These are phyloP conservation scores for Zaprionus camerounensis DNA, from an alignment of 1,140 invertebrate genomes.

Conservation along the genomic window DNA sequence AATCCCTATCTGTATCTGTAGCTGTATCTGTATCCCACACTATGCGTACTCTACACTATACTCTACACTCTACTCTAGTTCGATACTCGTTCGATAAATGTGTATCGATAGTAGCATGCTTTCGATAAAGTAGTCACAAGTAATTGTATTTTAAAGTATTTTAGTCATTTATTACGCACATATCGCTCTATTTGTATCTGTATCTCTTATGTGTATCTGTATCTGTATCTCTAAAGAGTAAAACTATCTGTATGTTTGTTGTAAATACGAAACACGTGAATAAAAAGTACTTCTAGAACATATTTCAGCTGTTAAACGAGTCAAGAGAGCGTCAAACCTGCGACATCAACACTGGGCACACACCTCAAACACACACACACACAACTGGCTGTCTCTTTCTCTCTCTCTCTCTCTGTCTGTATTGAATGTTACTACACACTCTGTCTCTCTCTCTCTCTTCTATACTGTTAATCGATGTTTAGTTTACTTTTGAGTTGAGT, in stretches of 20 bases:
- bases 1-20: slow-evolving; percentile 23
- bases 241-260: slow-evolving; percentile 55
- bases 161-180: slow-evolving; percentile 64
- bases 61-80: slow-evolving; percentile 18
- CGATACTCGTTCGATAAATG: not conserved
- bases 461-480: not conserved
- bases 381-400: slow-evolving; percentile 8
- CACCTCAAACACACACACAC: not conserved
- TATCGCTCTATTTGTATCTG: slow-evolving; percentile 52
- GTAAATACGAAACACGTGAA: slow-evolving; percentile 57
- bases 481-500: slow-evolving; percentile 24
- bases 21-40: not conserved
- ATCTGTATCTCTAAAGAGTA: slow-evolving; percentile 24
- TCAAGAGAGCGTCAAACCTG: slow-evolving; percentile 1
- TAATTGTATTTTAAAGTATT: slow-evolving; percentile 75
- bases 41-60: not conserved
- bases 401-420: slow-evolving; percentile 2
- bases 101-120: slow-evolving; percentile 29
- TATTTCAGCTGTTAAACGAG: slow-evolving; percentile 20
- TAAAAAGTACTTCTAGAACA: slow-evolving; percentile 41
- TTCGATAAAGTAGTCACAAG: slow-evolving; percentile 29
- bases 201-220: slow-evolving; percentile 26
- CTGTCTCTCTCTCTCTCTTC: not conserved
- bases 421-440: slow-evolving; percentile 36
- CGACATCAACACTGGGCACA: slow-evolving; percentile 6